Conservation (phyloP, 2,888 invertebrate species). For the Temnothorax rugatulus region DNA sequence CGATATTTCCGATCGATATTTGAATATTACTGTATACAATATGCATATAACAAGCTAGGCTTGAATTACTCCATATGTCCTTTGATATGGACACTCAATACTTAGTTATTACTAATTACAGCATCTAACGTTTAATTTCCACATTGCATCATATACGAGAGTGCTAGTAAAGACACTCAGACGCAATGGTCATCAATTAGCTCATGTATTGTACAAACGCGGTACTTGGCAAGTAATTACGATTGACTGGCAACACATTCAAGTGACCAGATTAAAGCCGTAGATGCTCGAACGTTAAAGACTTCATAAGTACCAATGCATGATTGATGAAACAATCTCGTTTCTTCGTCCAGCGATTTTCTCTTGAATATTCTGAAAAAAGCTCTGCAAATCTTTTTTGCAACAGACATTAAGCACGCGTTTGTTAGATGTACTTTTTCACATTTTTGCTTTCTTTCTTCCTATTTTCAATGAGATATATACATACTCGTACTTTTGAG, state of each 20-base stretch:
- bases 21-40: neutral
- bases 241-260: neutral
- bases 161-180: neutral
- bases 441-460: neutral
- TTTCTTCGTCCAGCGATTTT: slow-evolving; percentile 2
- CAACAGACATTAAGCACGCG: neutral
- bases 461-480: neutral
- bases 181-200: slow-evolving; percentile 25
- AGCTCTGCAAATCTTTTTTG: neutral
- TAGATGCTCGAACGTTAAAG: slow-evolving; percentile 5
- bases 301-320: neutral
- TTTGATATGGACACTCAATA: slow-evolving; percentile 14
- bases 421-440: neutral
- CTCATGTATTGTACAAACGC: neutral
- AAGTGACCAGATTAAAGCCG: neutral
- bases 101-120: slow-evolving; percentile 27
- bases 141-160: neutral
- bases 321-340: neutral
- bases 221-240: slow-evolving; percentile 24
- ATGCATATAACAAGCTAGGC: neutral
- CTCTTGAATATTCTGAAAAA: slow-evolving; percentile 17
- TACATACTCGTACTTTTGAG: neutral
- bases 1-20: neutral
- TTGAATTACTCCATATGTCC: slow-evolving; percentile 13
- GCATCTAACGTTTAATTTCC: slow-evolving; percentile 37